phyloP scores from a whole-genome alignment of 2,888 invertebrate genomes.

The Holacanthella duospinosa region DNA sequence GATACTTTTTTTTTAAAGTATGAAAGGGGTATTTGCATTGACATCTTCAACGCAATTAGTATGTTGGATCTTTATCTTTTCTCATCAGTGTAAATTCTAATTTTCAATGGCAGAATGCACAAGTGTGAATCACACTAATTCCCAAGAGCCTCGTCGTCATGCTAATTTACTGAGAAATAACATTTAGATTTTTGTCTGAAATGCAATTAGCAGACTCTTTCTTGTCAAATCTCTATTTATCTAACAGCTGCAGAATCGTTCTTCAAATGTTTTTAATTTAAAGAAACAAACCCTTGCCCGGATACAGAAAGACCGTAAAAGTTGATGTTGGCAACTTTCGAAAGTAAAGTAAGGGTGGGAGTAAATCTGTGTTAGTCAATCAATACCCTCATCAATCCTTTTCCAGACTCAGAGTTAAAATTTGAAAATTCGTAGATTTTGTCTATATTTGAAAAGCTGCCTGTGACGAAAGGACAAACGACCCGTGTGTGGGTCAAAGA shows the following conservation, averaged over 20 bases:
- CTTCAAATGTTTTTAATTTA: neutral
- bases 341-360: neutral
- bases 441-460: neutral
- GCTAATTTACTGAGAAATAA: too few relatives aligned
- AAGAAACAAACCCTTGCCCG: too few relatives aligned
- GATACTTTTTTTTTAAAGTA: neutral
- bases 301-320: too few relatives aligned
- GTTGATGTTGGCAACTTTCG: too few relatives aligned
- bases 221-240: neutral
- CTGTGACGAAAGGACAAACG: conserved; percentile 6
- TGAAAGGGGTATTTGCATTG: neutral
- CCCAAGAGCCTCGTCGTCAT: too few relatives aligned
- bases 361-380: neutral
- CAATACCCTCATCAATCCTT: neutral
- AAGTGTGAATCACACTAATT: neutral
- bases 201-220: neutral
- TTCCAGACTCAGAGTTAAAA: neutral
- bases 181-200: too few relatives aligned
- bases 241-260: neutral
- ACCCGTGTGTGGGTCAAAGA: conserved; percentile 1
- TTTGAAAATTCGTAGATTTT: neutral
- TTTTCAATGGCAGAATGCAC: neutral
- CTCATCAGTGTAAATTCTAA: too few relatives aligned
- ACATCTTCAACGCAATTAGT: neutral
- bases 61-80: neutral